Evolutionary conservation across 2,797 vertebrate genomes (phyloP), one percentile per base, ranked within the genome.

Genomic region (Paratrypauchen microcephalus): DNA sequence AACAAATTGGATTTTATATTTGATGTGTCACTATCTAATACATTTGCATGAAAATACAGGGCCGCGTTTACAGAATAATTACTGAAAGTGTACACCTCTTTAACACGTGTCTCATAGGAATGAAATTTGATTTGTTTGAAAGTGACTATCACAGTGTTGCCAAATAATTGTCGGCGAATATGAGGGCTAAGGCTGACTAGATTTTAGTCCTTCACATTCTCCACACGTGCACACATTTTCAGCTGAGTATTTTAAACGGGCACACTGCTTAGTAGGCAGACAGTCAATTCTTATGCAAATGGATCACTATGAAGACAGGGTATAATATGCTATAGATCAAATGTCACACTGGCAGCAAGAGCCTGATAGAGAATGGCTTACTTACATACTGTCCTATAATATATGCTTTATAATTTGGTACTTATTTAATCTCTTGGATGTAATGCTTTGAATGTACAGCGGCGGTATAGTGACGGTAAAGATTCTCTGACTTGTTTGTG

Each of bases 31-130:
- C 95, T 96, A 96, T 97, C 96, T 96, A 94, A 94, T 93, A 94
- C 92, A 94, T 98, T 97, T 97, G 97, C 96, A 98, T 97, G 95
- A 95, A 94, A 97, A 95, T 91, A 87, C 88, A 92, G 89, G 90
- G 71, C 84, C 86, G 93, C 94, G 95, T 97, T 95, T 95, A 94
- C 93, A 94, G 94, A 93, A 93, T 96, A 97, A 97, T 98, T 97
- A 98, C 95, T 96, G 95, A 95, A 97, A 96, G 94, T 94, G 93
- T 97, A 96, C 96, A 96, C 96, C 95, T 96, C 94, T 96, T 96
- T 94, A 95, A 97, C 96, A 98, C 93, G 94, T 98, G 96, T 97
- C 96, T 96, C 94, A 93, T 95, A 94, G 95, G 94, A 92, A 92
- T 86, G 88, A 95, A 96, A 93, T 98, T 96, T 92, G 95, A 99